phyloP scores from a whole-genome alignment of 1,140 invertebrate genomes.

The Cydia fagiglandana region DNA sequence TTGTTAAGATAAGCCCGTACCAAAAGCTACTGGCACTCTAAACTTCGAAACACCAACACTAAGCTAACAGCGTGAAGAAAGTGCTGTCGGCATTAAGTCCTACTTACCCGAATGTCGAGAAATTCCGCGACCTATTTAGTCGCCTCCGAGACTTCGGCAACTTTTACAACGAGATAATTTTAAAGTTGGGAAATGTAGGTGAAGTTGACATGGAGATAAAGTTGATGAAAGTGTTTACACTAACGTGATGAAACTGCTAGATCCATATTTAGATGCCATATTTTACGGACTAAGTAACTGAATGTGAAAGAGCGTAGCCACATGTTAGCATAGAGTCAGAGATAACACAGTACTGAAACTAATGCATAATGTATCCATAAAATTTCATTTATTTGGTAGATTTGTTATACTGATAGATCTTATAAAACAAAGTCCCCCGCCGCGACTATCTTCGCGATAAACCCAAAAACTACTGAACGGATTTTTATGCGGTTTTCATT shows the following conservation, averaged over 20 bases:
- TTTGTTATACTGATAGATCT: no score
- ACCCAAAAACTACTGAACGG: no score
- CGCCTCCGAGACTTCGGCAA: background rate
- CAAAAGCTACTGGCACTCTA: conserved; percentile 15
- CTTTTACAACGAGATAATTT: conserved; percentile 10
- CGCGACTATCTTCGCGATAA: no score
- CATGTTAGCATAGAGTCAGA: background rate
- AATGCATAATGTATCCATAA: no score
- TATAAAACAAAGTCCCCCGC: no score
- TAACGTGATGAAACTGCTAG: background rate
- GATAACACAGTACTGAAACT: background rate
- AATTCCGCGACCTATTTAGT: conserved; percentile 18
- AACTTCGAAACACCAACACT: conserved; percentile 6
- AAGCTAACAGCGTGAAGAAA: background rate
- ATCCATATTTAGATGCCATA: background rate
- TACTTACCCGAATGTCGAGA: background rate
- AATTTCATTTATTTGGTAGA: no score
- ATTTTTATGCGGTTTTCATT: no score
- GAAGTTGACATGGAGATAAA: conserved; percentile 19
- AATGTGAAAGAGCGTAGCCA: background rate
- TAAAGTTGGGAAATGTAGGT: conserved; percentile 12
- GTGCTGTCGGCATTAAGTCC: conserved; percentile 22
- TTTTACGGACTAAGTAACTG: background rate
- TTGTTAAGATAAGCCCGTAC: background rate
- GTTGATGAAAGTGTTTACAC: background rate